Conservation (phyloP, 1,140 invertebrate species). For the Wasmannia auropunctata region DNA sequence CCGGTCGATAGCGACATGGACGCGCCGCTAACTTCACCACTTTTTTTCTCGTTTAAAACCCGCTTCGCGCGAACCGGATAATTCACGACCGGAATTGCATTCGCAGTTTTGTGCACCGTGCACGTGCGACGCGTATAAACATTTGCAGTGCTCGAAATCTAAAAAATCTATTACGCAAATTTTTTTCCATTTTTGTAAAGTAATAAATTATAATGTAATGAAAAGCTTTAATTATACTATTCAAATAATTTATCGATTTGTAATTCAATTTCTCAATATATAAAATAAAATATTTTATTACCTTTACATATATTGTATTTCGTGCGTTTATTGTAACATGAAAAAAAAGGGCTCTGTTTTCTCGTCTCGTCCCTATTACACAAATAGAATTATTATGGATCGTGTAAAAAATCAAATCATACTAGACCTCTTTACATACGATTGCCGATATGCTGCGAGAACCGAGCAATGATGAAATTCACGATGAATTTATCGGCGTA, state of each 20-base stretch:
- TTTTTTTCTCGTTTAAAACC: neutral
- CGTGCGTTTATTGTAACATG: neutral
- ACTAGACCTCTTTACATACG: neutral
- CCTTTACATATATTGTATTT: neutral
- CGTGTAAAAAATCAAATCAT: neutral
- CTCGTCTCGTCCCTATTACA: neutral
- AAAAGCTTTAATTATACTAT: neutral
- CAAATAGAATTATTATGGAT: conserved; percentile 1
- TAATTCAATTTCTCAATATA: neutral
- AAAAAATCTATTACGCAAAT: neutral
- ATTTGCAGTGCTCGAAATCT: neutral
- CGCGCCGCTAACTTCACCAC: neutral
- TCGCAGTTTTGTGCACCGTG: neutral
- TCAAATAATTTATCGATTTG: neutral
- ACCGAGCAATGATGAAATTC: neutral
- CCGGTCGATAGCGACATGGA: conserved; percentile 9
- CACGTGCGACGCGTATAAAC: neutral
- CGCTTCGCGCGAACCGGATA: neutral
- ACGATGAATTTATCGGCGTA: conserved; percentile 1
- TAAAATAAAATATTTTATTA: neutral
- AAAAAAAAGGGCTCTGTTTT: neutral
- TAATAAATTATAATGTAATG: neutral
- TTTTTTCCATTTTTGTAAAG: neutral
- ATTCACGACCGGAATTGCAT: conserved; percentile 12
- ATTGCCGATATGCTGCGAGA: neutral